A percentile compares a stretch with the other conserved stretches of the same genome.
Conservation (phyloP, 2,797 vertebrate species). For the Avahi laniger region DNA sequence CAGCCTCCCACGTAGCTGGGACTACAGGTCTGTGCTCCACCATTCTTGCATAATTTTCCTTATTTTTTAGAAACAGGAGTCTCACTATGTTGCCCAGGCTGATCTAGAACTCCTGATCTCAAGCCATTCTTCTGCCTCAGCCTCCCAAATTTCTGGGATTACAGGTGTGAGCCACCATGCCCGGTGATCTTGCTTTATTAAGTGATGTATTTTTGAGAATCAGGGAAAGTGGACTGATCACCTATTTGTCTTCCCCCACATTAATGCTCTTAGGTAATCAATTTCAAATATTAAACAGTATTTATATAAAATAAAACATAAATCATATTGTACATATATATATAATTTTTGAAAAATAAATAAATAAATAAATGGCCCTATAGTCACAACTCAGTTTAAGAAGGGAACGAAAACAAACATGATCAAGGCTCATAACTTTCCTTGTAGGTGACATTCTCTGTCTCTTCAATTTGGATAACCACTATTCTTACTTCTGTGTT, state of each 20-base stretch:
- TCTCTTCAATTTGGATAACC: not conserved
- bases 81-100: not conserved
- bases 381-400: not conserved
- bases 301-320: not conserved
- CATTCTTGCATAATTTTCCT: not conserved
- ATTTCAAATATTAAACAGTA: not conserved
- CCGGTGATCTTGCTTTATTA: not conserved
- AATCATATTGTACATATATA: not conserved
- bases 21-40: not conserved
- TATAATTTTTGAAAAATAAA: not conserved
- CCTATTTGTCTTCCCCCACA: not conserved
- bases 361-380: not conserved
- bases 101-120: not conserved
- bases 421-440: not conserved
- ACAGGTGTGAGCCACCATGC: not conserved
- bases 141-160: not conserved
- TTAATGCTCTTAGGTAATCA: not conserved
- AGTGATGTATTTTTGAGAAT: not conserved
- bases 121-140: not conserved
- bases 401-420: not conserved
- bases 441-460: not conserved
- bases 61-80: not conserved
- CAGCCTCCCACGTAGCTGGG: too few relatives aligned
- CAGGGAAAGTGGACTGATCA: not conserved
- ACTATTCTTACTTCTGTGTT: not conserved